phyloP scores from a whole-genome alignment of 2,888 invertebrate species.

The Aphidoletes aphidimyza region DNA sequence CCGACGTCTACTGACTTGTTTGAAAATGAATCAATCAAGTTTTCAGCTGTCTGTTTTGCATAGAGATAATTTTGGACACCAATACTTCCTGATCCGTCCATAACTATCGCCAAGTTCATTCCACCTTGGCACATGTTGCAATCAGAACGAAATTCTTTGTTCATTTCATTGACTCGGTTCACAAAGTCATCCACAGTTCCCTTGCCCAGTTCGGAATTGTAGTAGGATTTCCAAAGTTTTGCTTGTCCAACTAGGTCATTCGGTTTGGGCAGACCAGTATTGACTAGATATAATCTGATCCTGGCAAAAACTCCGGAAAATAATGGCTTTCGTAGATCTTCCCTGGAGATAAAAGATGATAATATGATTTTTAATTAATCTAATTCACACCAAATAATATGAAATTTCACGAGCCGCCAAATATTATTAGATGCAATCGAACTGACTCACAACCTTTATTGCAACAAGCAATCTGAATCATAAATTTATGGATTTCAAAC shows the following conservation, averaged over 20 bases:
- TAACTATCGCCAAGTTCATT: neutral
- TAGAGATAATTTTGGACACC: neutral
- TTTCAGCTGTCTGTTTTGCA: neutral
- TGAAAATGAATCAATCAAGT: slow-evolving; percentile 31
- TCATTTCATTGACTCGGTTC: slow-evolving; percentile 14
- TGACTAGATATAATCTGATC: slow-evolving; percentile 15
- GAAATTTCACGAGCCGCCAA: too few relatives aligned
- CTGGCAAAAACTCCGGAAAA: slow-evolving; percentile 47
- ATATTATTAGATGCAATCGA: too few relatives aligned
- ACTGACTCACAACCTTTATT: too few relatives aligned
- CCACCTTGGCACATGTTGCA: neutral
- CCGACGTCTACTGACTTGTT: slow-evolving; percentile 11
- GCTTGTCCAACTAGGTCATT: neutral
- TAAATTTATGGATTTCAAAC: too few relatives aligned
- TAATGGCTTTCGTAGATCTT: slow-evolving; percentile 41
- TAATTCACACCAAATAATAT: too few relatives aligned
- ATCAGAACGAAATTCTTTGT: neutral
- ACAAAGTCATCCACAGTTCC: slow-evolving; percentile 18
- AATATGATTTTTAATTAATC: too few relatives aligned
- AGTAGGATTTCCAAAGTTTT: neutral
- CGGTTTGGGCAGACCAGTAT: neutral
- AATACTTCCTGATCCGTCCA: neutral
- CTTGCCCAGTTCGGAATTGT: neutral
- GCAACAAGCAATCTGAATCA: too few relatives aligned
- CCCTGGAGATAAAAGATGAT: too few relatives aligned